A percentile compares a stretch with the other conserved stretches of the same genome.
Evolutionary conservation across 2,797 vertebrate species (phyloP).

Genomic region (Myotis pilosus): DNA sequence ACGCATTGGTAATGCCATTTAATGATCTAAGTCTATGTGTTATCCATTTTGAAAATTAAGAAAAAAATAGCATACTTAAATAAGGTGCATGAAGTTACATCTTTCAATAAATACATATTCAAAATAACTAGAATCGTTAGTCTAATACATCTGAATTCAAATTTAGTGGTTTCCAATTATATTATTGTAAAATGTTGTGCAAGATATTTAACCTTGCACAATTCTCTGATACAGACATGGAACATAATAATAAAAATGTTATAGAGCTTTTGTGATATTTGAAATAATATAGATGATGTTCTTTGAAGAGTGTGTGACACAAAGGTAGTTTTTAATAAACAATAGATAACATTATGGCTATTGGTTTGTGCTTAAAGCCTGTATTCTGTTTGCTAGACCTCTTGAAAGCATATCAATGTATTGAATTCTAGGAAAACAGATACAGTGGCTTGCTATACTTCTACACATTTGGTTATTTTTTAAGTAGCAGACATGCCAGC

Average conservation of each 20-base stretch:
- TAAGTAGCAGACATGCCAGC: not conserved
- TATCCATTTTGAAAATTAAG: not conserved
- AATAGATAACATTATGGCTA: not conserved
- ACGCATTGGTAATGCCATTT: not conserved
- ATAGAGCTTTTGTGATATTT: not conserved
- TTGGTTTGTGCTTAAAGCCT: not conserved
- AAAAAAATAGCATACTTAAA: not conserved
- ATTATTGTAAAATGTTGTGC: not conserved
- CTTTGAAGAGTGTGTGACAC: not conserved
- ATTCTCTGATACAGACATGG: not conserved
- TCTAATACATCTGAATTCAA: not conserved
- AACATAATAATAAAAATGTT: not conserved
- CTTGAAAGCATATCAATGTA: not conserved
- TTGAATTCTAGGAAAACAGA: not conserved
- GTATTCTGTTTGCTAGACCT: not conserved
- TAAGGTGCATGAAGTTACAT: not conserved
- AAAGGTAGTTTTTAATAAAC: not conserved
- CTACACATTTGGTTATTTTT: conserved; percentile 6
- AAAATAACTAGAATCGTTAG: not conserved
- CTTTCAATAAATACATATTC: not conserved
- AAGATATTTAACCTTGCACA: not conserved
- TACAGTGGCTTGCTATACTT: not conserved
- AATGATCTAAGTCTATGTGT: not conserved
- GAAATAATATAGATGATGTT: not conserved
- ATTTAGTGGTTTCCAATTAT: not conserved